Percentiles rank a stretch among this genome's conserved stretches.
Evolutionary conservation across 2,797 vertebrate species (phyloP).

Genomic region (Hyperoplus immaculatus): DNA sequence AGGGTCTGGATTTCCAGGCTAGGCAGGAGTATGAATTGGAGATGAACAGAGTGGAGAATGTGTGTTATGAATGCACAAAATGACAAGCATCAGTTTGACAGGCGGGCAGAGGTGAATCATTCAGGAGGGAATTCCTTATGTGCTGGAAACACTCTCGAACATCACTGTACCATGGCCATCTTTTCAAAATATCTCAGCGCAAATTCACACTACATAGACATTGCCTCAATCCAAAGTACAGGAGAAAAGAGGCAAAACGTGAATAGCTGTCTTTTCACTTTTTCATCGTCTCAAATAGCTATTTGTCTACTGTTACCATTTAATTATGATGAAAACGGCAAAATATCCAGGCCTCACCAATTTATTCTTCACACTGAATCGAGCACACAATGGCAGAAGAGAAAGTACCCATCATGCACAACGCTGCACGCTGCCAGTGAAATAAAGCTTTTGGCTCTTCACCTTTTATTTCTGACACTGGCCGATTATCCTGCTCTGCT

Average conservation of each 20-base stretch:
- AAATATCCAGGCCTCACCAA: conserved; percentile 5
- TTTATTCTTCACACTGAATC: conserved; percentile 10
- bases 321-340: neutral
- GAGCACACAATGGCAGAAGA: conserved; percentile 5
- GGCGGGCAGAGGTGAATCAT: conserved; percentile 68
- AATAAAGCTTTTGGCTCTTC: conserved; percentile 52
- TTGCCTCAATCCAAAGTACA: neutral
- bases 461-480: conserved; percentile 63
- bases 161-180: conserved; percentile 30
- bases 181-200: conserved; percentile 44
- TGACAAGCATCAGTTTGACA: conserved; percentile 65
- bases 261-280: neutral
- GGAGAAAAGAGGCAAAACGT: neutral
- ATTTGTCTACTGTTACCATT: neutral
- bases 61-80: conserved; percentile 60
- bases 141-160: conserved; percentile 46
- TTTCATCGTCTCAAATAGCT: neutral
- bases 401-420: conserved; percentile 13
- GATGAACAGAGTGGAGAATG: conserved; percentile 44
- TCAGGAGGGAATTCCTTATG: conserved; percentile 71
- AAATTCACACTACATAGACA: neutral
- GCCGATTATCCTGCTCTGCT: conserved; percentile 51
- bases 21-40: conserved; percentile 14
- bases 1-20: too few relatives aligned
- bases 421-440: conserved; percentile 3